Conservation (phyloP, 1,140 invertebrate species). For the Heterodera schachtii region DNA sequence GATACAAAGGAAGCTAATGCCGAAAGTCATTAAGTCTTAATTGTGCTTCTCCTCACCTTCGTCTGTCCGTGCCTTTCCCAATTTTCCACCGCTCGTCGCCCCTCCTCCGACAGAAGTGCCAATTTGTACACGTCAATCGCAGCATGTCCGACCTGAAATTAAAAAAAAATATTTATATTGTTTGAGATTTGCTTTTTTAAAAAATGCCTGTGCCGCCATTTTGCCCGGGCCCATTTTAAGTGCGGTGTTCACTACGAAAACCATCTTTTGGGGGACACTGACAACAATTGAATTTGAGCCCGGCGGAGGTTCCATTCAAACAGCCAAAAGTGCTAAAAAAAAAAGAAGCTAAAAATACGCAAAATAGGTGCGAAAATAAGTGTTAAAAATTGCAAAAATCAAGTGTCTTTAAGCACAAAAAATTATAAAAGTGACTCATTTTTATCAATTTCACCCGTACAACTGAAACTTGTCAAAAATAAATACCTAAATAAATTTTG, state of each 20-base stretch:
- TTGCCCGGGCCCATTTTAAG: constrained; percentile 73
- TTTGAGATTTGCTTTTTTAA: not conserved
- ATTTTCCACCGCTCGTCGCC: constrained; percentile 48
- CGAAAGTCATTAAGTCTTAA: too few species aligned
- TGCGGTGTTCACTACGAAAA: constrained; percentile 72
- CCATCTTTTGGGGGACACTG: constrained; percentile 67
- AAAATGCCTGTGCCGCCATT: constrained; percentile 70
- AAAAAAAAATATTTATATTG: not conserved
- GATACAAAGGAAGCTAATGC: too few species aligned
- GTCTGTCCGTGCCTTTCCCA: constrained; percentile 69
- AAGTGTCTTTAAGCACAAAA: too few species aligned
- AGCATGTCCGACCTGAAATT: constrained; percentile 68
- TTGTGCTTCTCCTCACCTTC: constrained; percentile 67
- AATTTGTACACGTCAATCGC: constrained; percentile 70
- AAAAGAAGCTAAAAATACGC: too few species aligned
- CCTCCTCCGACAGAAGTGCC: constrained; percentile 67
- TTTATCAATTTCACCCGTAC: too few species aligned
- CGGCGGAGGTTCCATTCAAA: too few species aligned
- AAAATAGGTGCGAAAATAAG: too few species aligned
- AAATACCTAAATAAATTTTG: too few species aligned
- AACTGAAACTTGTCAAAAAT: too few species aligned
- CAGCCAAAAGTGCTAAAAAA: too few species aligned
- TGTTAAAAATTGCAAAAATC: too few species aligned
- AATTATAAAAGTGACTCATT: too few species aligned
- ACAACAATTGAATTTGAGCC: not conserved